These are phyloP conservation scores for Lysandra coridon DNA, from an alignment of 2,888 invertebrate species.

Conservation along the genomic window DNA sequence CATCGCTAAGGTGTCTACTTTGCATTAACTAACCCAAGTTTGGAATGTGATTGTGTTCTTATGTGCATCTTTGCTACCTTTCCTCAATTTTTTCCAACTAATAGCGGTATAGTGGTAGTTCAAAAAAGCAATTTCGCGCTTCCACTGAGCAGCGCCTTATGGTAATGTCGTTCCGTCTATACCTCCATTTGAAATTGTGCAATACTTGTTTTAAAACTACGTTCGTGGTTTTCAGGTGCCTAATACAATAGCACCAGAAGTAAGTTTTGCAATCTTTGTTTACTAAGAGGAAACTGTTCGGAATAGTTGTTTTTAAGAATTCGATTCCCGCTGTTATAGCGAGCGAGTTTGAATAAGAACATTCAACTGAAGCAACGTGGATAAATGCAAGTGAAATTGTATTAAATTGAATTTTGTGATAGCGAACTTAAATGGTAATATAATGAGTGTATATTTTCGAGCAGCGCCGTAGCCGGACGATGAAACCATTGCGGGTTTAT, in stretches of 20 bases:
- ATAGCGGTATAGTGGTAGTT: slow-evolving; percentile 71
- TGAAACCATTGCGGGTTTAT: slow-evolving; percentile 25
- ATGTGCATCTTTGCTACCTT: slow-evolving; percentile 53
- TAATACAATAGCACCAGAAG: slow-evolving; percentile 59
- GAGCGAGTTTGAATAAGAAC: slow-evolving; percentile 30
- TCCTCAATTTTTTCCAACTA: slow-evolving; percentile 73
- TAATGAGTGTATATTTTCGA: slow-evolving; percentile 30
- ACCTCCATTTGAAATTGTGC: slow-evolving; percentile 75
- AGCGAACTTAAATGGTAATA: slow-evolving; percentile 23
- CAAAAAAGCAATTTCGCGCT: slow-evolving; percentile 75
- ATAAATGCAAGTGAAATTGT: slow-evolving; percentile 22
- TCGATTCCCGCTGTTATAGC: slow-evolving; percentile 32
- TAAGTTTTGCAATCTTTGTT: slow-evolving; percentile 70
- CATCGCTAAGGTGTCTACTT: slow-evolving; percentile 52
- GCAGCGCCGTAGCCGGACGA: slow-evolving; percentile 34
- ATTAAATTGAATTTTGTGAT: slow-evolving; percentile 21
- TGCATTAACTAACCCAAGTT: slow-evolving; percentile 53
- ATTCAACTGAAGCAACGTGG: slow-evolving; percentile 9
- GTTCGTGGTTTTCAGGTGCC: slow-evolving; percentile 66
- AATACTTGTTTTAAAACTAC: slow-evolving; percentile 69
- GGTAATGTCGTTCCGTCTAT: slow-evolving; percentile 69
- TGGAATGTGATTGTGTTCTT: slow-evolving; percentile 61
- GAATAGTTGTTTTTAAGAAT: slow-evolving; percentile 46
- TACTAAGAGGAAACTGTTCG: slow-evolving; percentile 52
- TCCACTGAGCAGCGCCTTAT: slow-evolving; percentile 66